Base-by-base conservation (phyloP, 2,797 vertebrate genomes). In the Anolis apletophallus region DNA sequence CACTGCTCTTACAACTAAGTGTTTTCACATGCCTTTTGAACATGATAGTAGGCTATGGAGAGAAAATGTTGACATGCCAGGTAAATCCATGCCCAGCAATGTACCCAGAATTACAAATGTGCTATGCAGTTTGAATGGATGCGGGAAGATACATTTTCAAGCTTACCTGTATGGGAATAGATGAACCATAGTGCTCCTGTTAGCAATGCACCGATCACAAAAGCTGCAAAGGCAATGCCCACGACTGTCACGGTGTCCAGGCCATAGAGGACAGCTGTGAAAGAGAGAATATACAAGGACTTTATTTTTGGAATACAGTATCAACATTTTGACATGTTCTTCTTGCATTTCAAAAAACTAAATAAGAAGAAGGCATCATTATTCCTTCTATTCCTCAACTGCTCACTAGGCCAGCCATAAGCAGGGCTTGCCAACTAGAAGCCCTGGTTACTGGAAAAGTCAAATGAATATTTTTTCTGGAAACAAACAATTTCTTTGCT, bases 171-270 rank as follows among this genome's bases (percentile, higher is more conserved):
- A 96, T 97, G 98, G 0, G 98, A 98, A 94, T 99, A 99, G 96
- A 99, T 99, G 86, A 98, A 99, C 99, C 99, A 99, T 90, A 99
- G 95, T 1, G 98, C 98, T 88, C 98, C 99, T 0, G 98, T 99
- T 88, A 99, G 95, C 92, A 99, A 96, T 26, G 98, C 98, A 32
- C 99, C 99, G 0, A 99, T 99, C 29, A 98, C 95, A 64, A 99
- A 99, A 0, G 98, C 98, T 0, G 98, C 98, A 12, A 99, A 99
- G 0, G 98, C 98, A 4, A 99, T 99, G 87, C 98, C 98, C 94
- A 99, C 98, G 40, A 99, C 98, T 0, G 97, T 98, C 0, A 98
- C 96, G 0, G 98, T 99, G 95, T 98, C 98, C 97, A 99, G 95
- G 12, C 98, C 95, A 0, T 97, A 97, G 89, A 97, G 83, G 16